Conservation (phyloP, 2,797 vertebrate genomes). For the Phalanger gymnotis region DNA sequence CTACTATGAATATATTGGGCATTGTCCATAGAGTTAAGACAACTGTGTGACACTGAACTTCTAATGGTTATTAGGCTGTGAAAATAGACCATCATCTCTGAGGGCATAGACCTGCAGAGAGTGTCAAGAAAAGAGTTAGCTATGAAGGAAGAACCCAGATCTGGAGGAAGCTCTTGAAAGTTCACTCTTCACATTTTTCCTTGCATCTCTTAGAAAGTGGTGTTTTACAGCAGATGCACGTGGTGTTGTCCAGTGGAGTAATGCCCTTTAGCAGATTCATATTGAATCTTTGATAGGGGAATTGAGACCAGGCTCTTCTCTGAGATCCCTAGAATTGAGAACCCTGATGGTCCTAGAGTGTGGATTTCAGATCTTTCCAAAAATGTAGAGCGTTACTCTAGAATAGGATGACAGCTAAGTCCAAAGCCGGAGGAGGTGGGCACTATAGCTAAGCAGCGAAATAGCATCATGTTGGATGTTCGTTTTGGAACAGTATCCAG, state of each 20-base stretch:
- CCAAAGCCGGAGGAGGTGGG: not conserved
- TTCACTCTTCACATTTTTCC: not conserved
- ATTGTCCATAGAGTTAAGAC: not conserved
- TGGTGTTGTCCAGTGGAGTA: not conserved
- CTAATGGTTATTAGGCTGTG: not conserved
- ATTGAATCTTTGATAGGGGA: not conserved
- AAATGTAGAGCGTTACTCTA: not conserved
- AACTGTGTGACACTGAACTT: not conserved
- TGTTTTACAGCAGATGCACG: not conserved
- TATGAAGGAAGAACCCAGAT: not conserved
- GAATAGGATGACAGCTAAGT: not conserved
- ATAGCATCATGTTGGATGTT: not conserved
- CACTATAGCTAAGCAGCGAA: not conserved
- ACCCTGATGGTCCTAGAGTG: not conserved
- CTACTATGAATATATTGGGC: not conserved
- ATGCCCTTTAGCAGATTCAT: not conserved
- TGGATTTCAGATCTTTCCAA: not conserved
- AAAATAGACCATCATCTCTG: not conserved
- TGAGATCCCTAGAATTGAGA: not conserved
- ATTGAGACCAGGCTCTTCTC: not conserved
- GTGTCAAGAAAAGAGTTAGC: not conserved
- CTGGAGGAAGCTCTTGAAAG: not conserved
- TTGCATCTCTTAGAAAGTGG: not conserved
- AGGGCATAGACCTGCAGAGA: not conserved
- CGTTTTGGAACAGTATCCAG: not conserved